Conservation (phyloP, 2,113 vertebrate species). For the Ranitomeya variabilis region DNA sequence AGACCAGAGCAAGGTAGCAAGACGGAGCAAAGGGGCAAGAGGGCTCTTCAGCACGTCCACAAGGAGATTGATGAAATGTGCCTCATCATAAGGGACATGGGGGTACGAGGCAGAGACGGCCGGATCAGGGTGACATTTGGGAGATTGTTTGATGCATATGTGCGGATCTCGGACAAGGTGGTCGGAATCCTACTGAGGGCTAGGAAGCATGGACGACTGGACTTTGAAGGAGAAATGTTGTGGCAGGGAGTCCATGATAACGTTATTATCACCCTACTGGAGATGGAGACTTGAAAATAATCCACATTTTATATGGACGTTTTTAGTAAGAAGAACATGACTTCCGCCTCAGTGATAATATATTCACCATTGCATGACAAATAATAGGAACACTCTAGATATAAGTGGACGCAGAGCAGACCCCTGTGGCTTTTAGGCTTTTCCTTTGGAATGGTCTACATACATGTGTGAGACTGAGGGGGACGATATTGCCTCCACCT, state of each 20-base stretch:
- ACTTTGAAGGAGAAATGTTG: slow-evolving; percentile 81
- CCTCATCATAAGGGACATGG: slow-evolving; percentile 77
- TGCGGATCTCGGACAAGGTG: slow-evolving; percentile 81
- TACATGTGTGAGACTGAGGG: too few relatives aligned
- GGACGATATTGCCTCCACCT: too few relatives aligned
- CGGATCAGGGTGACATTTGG: slow-evolving; percentile 70
- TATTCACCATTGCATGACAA: not conserved
- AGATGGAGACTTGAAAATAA: not conserved
- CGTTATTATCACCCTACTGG: slow-evolving; percentile 71
- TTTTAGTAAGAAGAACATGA: not conserved
- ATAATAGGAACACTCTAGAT: not conserved
- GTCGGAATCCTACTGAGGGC: slow-evolving; percentile 81
- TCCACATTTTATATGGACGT: too few relatives aligned
- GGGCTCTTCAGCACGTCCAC: slow-evolving; percentile 75
- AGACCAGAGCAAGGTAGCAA: slow-evolving; percentile 77
- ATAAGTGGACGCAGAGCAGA: not conserved
- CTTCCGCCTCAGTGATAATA: not conserved
- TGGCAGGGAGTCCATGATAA: slow-evolving; percentile 79
- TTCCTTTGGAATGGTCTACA: too few relatives aligned
- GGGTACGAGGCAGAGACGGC: slow-evolving; percentile 65
- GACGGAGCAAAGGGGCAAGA: slow-evolving; percentile 74
- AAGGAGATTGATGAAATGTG: slow-evolving; percentile 82
- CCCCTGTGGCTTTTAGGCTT: too few relatives aligned
- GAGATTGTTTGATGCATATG: slow-evolving; percentile 78
- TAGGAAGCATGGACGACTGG: slow-evolving; percentile 78